These are phyloP conservation scores for Bellardia bayeri DNA, from an alignment of 2,888 invertebrate genomes.

Conservation along the genomic window DNA sequence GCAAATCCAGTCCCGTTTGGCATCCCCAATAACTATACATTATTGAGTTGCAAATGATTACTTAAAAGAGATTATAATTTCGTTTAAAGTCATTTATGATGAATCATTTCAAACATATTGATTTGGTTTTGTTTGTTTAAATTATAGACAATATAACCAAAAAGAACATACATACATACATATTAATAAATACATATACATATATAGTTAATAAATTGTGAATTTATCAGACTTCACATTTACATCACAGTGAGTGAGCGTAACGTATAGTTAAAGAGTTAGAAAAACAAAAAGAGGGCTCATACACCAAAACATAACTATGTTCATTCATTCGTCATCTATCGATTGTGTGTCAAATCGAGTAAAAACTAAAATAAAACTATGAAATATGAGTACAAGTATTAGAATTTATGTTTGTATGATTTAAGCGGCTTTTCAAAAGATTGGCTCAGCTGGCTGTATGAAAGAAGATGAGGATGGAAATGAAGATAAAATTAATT, in stretches of 20 bases:
- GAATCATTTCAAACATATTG: conserved; percentile 28
- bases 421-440: conserved; percentile 56
- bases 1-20: no score
- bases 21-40: no score
- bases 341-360: conserved; percentile 60
- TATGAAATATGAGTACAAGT: conserved; percentile 55
- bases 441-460: background rate
- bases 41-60: conserved; percentile 26
- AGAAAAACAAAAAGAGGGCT: background rate
- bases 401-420: conserved; percentile 34
- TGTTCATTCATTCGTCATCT: background rate
- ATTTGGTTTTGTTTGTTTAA: conserved; percentile 15
- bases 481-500: conserved; percentile 41
- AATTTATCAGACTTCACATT: conserved; percentile 28
- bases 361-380: conserved; percentile 37
- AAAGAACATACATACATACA: background rate
- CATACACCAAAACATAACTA: background rate
- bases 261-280: background rate
- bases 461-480: conserved; percentile 38
- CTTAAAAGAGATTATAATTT: conserved; percentile 22
- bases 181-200: no score
- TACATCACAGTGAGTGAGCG: background rate
- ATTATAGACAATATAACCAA: conserved; percentile 3
- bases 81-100: conserved; percentile 23
- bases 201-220: background rate